Evolutionary conservation across 2,113 vertebrate genomes (phyloP).

Genomic region (Trogon melanurus): DNA sequence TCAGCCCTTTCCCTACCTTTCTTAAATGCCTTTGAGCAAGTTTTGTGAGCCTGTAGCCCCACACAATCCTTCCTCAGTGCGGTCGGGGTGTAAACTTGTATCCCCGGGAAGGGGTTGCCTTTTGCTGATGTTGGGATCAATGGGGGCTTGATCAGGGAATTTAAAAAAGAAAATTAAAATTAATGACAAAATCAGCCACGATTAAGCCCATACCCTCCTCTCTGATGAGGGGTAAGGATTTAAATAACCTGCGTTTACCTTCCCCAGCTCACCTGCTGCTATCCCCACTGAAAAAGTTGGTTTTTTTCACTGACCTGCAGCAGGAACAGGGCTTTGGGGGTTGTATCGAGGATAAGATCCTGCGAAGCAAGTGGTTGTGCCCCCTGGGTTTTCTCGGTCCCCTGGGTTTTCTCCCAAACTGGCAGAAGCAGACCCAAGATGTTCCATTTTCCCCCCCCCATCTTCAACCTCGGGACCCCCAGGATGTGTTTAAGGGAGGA

Average conservation of each 20-base stretch:
- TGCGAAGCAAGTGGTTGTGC: neutral
- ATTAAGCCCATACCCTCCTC: neutral
- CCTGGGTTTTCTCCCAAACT: too few species aligned
- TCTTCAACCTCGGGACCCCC: neutral
- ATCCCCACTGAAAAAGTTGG: rapidly evolving
- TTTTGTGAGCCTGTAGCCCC: neutral
- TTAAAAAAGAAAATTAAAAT: neutral
- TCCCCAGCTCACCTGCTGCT: neutral
- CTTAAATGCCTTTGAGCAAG: neutral
- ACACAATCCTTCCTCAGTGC: rapidly evolving
- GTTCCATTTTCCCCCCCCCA: neutral
- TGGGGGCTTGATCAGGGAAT: neutral
- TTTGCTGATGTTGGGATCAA: neutral
- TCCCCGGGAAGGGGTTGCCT: neutral
- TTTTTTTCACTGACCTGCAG: neutral
- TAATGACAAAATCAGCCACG: neutral
- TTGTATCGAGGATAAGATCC: neutral
- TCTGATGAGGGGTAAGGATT: neutral
- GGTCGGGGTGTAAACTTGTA: neutral
- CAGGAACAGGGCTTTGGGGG: rapidly evolving
- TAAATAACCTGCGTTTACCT: neutral
- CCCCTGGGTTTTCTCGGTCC: too few species aligned
- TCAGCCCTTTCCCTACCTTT: neutral
- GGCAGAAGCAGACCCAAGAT: neutral
- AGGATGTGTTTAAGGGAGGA: neutral